These are phyloP conservation scores for Berghia stephanieae DNA, from an alignment of 1,140 invertebrate species.

Conservation along the genomic window DNA sequence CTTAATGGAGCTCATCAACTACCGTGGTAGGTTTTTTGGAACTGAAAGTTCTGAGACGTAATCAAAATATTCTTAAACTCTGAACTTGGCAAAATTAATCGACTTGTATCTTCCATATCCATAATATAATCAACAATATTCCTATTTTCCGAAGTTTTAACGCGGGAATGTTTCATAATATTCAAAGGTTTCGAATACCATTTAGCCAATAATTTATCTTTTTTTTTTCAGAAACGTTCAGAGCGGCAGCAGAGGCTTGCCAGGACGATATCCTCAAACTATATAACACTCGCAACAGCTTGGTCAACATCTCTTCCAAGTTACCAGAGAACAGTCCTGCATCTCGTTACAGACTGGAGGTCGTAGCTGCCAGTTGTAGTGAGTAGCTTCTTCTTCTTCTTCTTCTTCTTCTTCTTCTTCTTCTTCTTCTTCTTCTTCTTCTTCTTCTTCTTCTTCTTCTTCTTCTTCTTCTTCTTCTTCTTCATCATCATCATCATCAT, in stretches of 20 bases:
- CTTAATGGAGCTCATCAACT: no score
- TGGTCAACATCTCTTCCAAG: conserved; percentile 75
- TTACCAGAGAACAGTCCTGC: conserved; percentile 73
- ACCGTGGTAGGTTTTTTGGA: no score
- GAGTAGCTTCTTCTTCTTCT: conserved; percentile 15
- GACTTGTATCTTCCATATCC: not conserved
- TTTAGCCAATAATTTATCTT: not conserved
- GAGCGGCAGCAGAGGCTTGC: conserved; percentile 61
- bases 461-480: not conserved
- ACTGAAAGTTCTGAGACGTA: not conserved
- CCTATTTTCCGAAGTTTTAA: not conserved
- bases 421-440: no score
- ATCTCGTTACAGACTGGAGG: conserved; percentile 73
- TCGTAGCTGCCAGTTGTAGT: conserved; percentile 66
- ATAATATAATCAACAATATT: not conserved
- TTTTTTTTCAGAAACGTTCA: conserved; percentile 59
- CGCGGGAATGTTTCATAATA: not conserved
- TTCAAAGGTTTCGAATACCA: not conserved
- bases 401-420: no score
- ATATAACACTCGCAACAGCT: conserved; percentile 69
- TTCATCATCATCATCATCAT: not conserved
- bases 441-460: not conserved
- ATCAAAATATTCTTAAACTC: not conserved
- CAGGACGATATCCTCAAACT: conserved; percentile 63
- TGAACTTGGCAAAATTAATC: not conserved